Base-by-base conservation (phyloP, 2,113 vertebrate genomes). In the Oriolus oriolus region DNA sequence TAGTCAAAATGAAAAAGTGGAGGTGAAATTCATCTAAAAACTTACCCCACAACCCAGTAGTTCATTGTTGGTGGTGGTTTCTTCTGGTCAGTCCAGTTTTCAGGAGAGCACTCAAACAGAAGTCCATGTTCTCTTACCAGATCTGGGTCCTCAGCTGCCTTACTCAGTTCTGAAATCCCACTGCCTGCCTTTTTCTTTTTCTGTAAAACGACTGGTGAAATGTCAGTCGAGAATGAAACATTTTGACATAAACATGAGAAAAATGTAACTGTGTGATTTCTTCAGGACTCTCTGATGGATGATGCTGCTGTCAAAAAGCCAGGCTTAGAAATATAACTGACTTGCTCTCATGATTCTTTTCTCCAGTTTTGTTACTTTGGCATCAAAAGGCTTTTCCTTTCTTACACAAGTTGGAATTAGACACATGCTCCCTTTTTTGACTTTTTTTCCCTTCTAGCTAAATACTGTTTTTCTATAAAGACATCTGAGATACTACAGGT, bases 21-120 rank as follows among this genome's bases (percentile, higher is more conserved):
- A 30, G 6, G 26, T 49, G 11, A 82, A 68, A 73, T 57, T 35
- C 23, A n/a, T 63, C 39, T 76, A 13, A 33, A 33, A 41, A 96
- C 98, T 61, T 98, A 99, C 99, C 99, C 99, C n/a, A 99, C 98
- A 44, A 99, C 99, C 99, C 99, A 99, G 97, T 99, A 99, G n/a
- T 96, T 98, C 98, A 99, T 97, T 70, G 98, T 98, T 71, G 99
- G 99, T 23, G 99, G 98, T 9, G 98, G 90, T 93, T 98, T 99
- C 97, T 98, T 99, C 96, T 98, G 98, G 95, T 99, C 99, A 3
- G 98, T 98, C 99, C 99, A 99, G 97, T 99, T 99, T 87, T 99
- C 98, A 9, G 99, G 98, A 95, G 98, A 98, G 91, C 98, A 99
- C 95, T 99, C 99, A 96, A 99, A 99, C 90, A 99, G 94, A 65